phyloP scores from a whole-genome alignment of 2,797 vertebrate species.

The Pristis pectinata region DNA sequence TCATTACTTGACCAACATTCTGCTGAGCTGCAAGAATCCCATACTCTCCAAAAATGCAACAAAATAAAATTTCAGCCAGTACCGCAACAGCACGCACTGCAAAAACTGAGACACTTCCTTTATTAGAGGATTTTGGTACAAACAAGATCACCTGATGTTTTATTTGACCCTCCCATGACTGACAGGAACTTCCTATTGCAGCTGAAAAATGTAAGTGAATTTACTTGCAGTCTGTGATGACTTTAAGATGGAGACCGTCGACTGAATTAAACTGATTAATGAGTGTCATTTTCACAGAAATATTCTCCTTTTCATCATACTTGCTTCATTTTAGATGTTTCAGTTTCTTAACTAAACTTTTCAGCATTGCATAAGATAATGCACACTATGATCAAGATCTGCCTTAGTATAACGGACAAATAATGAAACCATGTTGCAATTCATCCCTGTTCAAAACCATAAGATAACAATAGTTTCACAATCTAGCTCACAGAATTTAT shows the following conservation, averaged over 20 bases:
- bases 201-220: not conserved
- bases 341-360: not conserved
- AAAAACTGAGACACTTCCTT: not conserved
- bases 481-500: not conserved
- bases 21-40: not conserved
- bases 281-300: not conserved
- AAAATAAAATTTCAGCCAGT: not conserved
- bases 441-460: not conserved
- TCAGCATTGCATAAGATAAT: not conserved
- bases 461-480: not conserved
- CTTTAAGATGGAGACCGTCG: not conserved
- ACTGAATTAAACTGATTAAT: not conserved
- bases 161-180: not conserved
- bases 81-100: not conserved
- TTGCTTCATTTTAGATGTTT: not conserved
- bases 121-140: not conserved
- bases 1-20: not conserved
- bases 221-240: not conserved
- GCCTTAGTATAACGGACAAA: not conserved
- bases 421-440: not conserved
- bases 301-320: not conserved
- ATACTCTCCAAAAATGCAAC: not conserved
- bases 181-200: not conserved
- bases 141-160: not conserved
- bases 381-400: not conserved